Conservation (phyloP, 2,113 vertebrate species). For the Plectropomus leopardus region DNA sequence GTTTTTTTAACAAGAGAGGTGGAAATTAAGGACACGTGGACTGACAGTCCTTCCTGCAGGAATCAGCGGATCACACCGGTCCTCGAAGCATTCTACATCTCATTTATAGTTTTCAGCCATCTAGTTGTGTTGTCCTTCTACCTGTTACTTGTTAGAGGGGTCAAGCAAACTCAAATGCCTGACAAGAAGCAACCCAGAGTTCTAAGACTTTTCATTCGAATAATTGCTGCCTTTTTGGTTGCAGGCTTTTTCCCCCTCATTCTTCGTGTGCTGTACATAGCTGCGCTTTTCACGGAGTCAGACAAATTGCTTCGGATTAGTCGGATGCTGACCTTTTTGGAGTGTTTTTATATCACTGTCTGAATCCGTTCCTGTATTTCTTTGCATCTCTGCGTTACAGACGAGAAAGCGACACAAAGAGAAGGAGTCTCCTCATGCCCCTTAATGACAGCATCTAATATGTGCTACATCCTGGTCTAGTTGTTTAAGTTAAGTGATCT, state of each 20-base stretch:
- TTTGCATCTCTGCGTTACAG: not conserved
- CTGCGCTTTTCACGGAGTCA: not conserved
- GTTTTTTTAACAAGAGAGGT: conserved; percentile 16
- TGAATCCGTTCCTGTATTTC: conserved; percentile 55
- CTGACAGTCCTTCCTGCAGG: not conserved
- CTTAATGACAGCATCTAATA: conserved; percentile 13
- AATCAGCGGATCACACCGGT: not conserved
- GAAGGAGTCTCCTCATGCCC: not conserved
- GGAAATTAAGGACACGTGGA: accelerated
- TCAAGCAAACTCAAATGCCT: not conserved
- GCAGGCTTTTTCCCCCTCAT: conserved; percentile 2
- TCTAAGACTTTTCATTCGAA: conserved; percentile 4
- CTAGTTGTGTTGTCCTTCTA: conserved; percentile 21
- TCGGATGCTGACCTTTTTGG: conserved; percentile 11
- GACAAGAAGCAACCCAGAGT: not conserved
- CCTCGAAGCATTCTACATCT: conserved; percentile 12
- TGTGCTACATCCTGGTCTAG: too few species aligned
- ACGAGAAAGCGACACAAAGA: not conserved
- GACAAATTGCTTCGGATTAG: not conserved
- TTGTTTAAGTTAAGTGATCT: too few species aligned
- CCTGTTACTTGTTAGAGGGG: conserved; percentile 11
- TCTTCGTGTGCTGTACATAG: not conserved
- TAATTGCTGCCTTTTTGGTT: conserved; percentile 2
- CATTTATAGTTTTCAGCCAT: not conserved
- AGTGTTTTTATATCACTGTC: conserved; percentile 31